Evolutionary conservation across 2,797 vertebrate genomes (phyloP).

Genomic region (Lutjanus campechanus): DNA sequence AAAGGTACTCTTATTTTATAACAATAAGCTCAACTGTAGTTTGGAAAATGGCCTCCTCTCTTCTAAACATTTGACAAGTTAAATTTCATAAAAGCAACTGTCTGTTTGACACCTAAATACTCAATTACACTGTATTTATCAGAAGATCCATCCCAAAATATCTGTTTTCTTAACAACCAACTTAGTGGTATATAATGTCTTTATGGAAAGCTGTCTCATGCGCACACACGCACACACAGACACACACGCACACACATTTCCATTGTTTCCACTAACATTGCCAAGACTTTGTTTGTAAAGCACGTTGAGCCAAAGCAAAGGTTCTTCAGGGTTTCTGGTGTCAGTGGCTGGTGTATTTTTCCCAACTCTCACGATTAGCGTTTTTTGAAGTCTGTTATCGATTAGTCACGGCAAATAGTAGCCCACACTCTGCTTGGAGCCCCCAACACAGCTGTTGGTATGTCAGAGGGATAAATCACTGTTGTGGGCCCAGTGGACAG

Average conservation of each 20-base stretch:
- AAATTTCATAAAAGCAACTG: background rate
- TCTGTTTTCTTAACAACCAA: background rate
- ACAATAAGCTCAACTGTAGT: background rate
- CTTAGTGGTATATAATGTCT: constrained; percentile 19
- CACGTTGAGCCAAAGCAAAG: constrained; percentile 47
- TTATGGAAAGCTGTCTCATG: constrained; percentile 15
- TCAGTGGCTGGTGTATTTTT: constrained; percentile 71
- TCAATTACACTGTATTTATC: background rate
- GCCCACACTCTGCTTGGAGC: constrained; percentile 79
- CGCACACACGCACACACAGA: constrained; percentile 19
- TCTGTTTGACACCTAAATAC: background rate
- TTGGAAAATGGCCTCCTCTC: background rate
- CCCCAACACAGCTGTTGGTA: constrained; percentile 88
- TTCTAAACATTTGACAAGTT: background rate
- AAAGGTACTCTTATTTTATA: background rate
- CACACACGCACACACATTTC: constrained; percentile 20
- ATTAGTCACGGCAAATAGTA: constrained; percentile 90
- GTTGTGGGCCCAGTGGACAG: constrained; percentile 70
- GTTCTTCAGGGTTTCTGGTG: constrained; percentile 74
- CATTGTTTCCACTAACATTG: constrained; percentile 65
- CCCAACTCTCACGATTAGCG: constrained; percentile 75
- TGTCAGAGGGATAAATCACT: constrained; percentile 88
- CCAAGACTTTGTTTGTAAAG: constrained; percentile 73
- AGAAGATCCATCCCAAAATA: background rate
- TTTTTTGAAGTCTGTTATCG: constrained; percentile 88